phyloP scores from a whole-genome alignment of 1,140 invertebrate genomes.

The Rhizoglyphus robini region DNA sequence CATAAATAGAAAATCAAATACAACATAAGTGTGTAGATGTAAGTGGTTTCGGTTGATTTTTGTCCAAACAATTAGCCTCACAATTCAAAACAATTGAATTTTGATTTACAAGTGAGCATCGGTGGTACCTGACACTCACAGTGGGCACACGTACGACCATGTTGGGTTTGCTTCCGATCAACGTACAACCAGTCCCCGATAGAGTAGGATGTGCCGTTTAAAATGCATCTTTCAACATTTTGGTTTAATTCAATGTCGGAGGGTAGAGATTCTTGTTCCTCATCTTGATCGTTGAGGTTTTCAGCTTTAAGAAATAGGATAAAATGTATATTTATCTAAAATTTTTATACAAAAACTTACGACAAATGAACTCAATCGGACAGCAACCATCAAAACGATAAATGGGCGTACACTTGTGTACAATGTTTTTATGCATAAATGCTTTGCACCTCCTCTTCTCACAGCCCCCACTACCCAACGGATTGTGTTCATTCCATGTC shows the following conservation, averaged over 20 bases:
- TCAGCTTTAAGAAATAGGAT: neutral
- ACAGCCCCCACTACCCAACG: conserved; percentile 16
- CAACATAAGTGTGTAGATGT: no score
- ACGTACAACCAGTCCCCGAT: neutral
- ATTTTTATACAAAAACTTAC: conserved; percentile 22
- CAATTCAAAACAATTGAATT: neutral
- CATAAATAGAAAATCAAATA: no score
- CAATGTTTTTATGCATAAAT: neutral
- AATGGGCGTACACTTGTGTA: conserved; percentile 24
- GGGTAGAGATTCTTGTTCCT: neutral
- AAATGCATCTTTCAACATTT: neutral
- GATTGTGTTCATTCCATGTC: conserved; percentile 22
- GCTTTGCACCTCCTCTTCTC: conserved; percentile 17
- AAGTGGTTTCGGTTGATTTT: no score
- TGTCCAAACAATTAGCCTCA: no score
- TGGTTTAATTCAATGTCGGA: neutral
- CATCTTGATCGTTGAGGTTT: neutral
- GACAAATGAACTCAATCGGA: conserved; percentile 27
- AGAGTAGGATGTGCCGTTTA: neutral
- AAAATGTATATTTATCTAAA: neutral
- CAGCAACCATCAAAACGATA: conserved; percentile 27
- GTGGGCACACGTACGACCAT: neutral
- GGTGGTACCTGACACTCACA: conserved; percentile 1
- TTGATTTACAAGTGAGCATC: neutral
- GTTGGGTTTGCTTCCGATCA: neutral